Evolutionary conservation across 2,797 vertebrate genomes (phyloP).

Genomic region (Nothura maculosa): DNA sequence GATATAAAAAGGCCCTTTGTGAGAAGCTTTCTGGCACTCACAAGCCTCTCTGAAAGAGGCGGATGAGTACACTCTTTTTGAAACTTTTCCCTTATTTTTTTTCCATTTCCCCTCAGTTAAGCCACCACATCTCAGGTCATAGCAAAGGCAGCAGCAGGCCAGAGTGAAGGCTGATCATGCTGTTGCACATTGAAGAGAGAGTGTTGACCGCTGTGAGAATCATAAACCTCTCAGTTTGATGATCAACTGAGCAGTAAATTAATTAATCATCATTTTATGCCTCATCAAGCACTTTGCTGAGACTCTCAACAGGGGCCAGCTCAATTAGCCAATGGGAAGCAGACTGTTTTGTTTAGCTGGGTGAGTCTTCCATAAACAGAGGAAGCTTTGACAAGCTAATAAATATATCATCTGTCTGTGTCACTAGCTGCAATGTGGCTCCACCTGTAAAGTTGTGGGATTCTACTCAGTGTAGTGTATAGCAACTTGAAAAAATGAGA

Average conservation of each 20-base stretch:
- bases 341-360: constrained; percentile 95
- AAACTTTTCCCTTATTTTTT: constrained; percentile 51
- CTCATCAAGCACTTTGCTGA: constrained; percentile 97
- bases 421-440: constrained; percentile 85
- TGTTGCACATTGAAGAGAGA: constrained; percentile 77
- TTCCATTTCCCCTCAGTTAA: constrained; percentile 46
- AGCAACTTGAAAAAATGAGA: constrained; percentile 69
- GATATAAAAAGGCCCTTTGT: constrained; percentile 50
- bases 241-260: constrained; percentile 99
- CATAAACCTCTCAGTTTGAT: constrained; percentile 97
- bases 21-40: background rate
- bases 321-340: constrained; percentile 93
- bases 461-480: constrained; percentile 76
- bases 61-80: constrained; percentile 30
- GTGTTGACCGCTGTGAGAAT: constrained; percentile 95
- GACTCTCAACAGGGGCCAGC: constrained; percentile 89
- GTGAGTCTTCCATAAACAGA: constrained; percentile 87
- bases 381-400: constrained; percentile 93
- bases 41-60: background rate
- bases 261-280: constrained; percentile 99
- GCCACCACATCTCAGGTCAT: constrained; percentile 82
- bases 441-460: constrained; percentile 88
- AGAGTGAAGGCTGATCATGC: constrained; percentile 77
- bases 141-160: constrained; percentile 85
- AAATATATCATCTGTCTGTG: constrained; percentile 96